Percentiles rank a stretch among this genome's conserved stretches.
Conservation (phyloP, 2,113 vertebrate genomes). For the Cottus gobio region DNA sequence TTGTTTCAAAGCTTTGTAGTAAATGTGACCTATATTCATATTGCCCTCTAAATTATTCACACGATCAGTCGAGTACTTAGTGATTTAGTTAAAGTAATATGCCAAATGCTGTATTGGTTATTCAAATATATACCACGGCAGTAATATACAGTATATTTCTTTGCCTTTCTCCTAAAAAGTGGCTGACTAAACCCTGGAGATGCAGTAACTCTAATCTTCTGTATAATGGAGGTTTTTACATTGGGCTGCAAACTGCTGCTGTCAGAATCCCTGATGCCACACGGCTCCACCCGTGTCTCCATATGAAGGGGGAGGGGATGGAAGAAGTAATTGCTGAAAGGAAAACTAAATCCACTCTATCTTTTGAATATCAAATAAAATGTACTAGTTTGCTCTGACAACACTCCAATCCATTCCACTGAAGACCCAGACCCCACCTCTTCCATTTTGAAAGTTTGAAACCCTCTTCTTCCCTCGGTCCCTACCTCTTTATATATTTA, state of each 20-base stretch:
- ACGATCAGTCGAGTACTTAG: background rate
- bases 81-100: background rate
- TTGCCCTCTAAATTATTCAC: constrained; percentile 1
- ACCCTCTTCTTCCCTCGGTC: background rate
- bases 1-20: background rate
- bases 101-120: background rate
- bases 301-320: background rate
- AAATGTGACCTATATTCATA: background rate
- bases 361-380: background rate
- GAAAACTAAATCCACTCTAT: background rate
- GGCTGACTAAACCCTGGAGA: background rate
- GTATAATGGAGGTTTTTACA: constrained; percentile 2
- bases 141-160: background rate
- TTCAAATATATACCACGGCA: background rate
- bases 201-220: background rate
- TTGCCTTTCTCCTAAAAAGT: background rate
- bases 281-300: background rate
- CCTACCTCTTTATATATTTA: background rate
- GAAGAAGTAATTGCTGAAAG: background rate
- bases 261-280: background rate
- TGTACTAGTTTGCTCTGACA: background rate
- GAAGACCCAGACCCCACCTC: background rate
- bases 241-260: constrained; percentile 6
- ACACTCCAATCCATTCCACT: background rate
- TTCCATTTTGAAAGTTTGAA: background rate